These are phyloP conservation scores for Colinus virginianus DNA, from an alignment of 2,113 vertebrate species.

Conservation along the genomic window DNA sequence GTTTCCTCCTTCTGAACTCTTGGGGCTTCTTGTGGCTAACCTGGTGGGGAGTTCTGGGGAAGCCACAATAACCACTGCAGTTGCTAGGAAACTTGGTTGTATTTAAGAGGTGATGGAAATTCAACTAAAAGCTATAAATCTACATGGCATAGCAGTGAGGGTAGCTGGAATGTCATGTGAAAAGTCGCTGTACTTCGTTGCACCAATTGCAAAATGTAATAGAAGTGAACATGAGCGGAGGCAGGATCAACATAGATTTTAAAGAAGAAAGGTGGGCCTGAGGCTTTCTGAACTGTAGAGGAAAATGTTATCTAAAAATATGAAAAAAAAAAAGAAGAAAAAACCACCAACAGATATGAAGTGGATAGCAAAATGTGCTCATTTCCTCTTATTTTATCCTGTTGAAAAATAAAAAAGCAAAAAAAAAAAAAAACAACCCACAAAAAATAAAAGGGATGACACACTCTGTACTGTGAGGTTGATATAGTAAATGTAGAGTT, in stretches of 20 bases:
- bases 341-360: background rate
- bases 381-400: constrained; percentile 13
- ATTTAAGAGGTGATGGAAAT: constrained; percentile 34
- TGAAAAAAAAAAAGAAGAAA: background rate
- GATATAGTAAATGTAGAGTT: background rate
- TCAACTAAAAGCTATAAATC: background rate
- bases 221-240: background rate
- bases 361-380: background rate
- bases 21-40: background rate
- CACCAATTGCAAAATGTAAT: background rate
- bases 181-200: background rate
- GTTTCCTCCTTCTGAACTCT: background rate
- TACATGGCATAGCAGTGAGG: background rate
- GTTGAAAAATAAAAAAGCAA: background rate
- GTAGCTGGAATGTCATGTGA: background rate
- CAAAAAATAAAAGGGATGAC: background rate
- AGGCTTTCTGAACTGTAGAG: constrained; percentile 32
- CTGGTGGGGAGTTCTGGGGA: background rate
- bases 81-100: background rate
- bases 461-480: background rate
- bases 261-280: constrained; percentile 7
- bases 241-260: background rate
- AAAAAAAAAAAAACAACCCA: background rate
- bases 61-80: background rate
- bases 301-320: constrained; percentile 8